Conservation (phyloP, 2,797 vertebrate species). For the Epinephelus awoara region DNA sequence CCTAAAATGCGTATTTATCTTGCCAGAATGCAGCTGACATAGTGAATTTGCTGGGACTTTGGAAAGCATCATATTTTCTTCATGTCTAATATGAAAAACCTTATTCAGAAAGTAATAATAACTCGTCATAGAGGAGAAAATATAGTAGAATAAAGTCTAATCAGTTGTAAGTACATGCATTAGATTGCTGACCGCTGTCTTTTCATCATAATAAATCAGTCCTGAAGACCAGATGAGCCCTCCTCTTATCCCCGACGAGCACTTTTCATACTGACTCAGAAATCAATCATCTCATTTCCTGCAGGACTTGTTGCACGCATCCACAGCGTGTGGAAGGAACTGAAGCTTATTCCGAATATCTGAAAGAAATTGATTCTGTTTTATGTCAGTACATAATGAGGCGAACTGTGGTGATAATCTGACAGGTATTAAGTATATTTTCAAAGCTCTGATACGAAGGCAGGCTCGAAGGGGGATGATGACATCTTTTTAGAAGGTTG, state of each 20-base stretch:
- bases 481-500: conserved; percentile 35
- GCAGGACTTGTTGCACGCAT: conserved; percentile 5
- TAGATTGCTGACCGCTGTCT: too few species aligned
- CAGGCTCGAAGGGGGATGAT: conserved; percentile 31
- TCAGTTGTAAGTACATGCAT: too few species aligned
- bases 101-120: not conserved
- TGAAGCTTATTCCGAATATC: conserved; percentile 13
- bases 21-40: not conserved
- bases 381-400: conserved; percentile 27
- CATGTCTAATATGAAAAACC: not conserved
- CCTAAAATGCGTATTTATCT: conserved; percentile 1
- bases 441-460: conserved; percentile 23
- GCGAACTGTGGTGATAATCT: conserved; percentile 21
- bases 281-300: conserved; percentile 31
- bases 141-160: not conserved
- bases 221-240: too few species aligned
- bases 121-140: not conserved
- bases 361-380: conserved; percentile 26
- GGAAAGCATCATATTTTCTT: conserved; percentile 1
- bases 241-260: too few species aligned
- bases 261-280: too few species aligned
- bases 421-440: conserved; percentile 36
- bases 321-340: not conserved
- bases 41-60: too few species aligned
- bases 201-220: too few species aligned